Evolutionary conservation across 2,888 invertebrate species (phyloP).

Genomic region (Apocheima hispidaria): DNA sequence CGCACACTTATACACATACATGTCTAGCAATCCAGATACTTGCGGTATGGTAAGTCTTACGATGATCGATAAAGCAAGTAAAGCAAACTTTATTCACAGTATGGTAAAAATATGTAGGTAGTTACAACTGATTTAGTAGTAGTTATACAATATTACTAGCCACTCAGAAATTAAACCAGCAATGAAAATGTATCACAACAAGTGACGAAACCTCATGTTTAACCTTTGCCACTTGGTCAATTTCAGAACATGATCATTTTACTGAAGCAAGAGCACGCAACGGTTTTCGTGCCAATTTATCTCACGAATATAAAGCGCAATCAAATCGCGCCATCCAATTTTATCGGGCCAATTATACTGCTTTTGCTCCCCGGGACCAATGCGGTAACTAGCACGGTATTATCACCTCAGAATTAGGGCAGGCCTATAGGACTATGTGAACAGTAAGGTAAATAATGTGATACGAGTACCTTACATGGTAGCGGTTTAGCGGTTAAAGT

Average conservation of each 20-base stretch:
- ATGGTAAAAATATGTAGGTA: neutral
- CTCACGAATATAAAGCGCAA: constrained; percentile 41
- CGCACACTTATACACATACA: constrained; percentile 10
- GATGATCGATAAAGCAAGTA: neutral
- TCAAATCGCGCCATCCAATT: constrained; percentile 52
- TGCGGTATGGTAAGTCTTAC: neutral
- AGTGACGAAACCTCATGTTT: constrained; percentile 39
- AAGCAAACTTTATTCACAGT: neutral
- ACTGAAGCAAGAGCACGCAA: constrained; percentile 47
- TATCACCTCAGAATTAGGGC: constrained; percentile 61
- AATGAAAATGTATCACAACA: constrained; percentile 11
- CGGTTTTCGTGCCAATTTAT: constrained; percentile 42
- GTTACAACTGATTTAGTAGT: neutral
- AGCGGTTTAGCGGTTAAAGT: too few species aligned
- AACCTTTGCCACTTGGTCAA: constrained; percentile 35
- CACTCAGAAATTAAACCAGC: constrained; percentile 6
- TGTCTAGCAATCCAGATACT: neutral
- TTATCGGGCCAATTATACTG: constrained; percentile 53
- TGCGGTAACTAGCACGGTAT: constrained; percentile 56
- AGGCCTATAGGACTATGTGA: neutral
- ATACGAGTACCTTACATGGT: too few species aligned
- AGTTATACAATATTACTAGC: neutral
- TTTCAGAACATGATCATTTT: constrained; percentile 38
- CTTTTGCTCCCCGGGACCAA: constrained; percentile 21
- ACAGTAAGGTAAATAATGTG: neutral